Percentiles rank a stretch among this genome's conserved stretches.
These are phyloP conservation scores for Siniperca knerii DNA, from an alignment of 2,113 vertebrate species.

Conservation along the genomic window DNA sequence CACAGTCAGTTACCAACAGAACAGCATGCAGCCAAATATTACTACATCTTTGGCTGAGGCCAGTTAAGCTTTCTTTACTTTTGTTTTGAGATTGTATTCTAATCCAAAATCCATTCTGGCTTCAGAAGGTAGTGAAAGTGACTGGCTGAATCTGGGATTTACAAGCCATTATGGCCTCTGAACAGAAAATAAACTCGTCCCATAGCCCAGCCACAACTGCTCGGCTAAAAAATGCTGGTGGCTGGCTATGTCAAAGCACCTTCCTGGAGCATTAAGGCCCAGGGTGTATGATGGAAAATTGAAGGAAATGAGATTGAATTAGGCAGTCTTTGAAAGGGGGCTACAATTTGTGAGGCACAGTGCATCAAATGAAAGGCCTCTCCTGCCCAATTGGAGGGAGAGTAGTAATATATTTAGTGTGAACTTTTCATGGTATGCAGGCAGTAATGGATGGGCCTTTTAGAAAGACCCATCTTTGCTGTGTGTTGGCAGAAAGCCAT, in stretches of 20 bases:
- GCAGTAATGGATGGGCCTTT: slow-evolving; percentile 64
- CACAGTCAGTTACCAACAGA: slow-evolving; percentile 13
- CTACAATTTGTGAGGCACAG: slow-evolving; percentile 26
- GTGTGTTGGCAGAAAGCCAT: slow-evolving; percentile 65
- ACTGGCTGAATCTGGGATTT: slow-evolving; percentile 14
- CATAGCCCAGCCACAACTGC: background rate
- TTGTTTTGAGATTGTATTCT: slow-evolving; percentile 5
- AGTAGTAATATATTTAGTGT: slow-evolving; percentile 52
- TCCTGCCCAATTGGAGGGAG: slow-evolving; percentile 21
- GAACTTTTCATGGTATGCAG: slow-evolving; percentile 71
- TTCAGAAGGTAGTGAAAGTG: slow-evolving; percentile 10
- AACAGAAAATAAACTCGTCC: slow-evolving; percentile 8
- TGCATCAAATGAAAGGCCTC: slow-evolving; percentile 54
- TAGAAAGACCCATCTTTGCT: slow-evolving; percentile 58
- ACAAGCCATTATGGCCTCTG: slow-evolving; percentile 11
- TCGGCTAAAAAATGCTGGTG: slow-evolving; percentile 13
- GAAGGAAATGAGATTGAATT: slow-evolving; percentile 44
- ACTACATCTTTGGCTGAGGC: background rate
- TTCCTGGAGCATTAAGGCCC: slow-evolving; percentile 25
- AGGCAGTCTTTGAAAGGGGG: slow-evolving; percentile 12
- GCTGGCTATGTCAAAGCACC: slow-evolving; percentile 17
- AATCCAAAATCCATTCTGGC: slow-evolving; percentile 4
- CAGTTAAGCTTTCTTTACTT: background rate
- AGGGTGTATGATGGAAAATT: slow-evolving; percentile 29
- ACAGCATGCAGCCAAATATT: slow-evolving; percentile 17